Conservation (phyloP, 2,113 vertebrate species). For the Rhea americana region DNA sequence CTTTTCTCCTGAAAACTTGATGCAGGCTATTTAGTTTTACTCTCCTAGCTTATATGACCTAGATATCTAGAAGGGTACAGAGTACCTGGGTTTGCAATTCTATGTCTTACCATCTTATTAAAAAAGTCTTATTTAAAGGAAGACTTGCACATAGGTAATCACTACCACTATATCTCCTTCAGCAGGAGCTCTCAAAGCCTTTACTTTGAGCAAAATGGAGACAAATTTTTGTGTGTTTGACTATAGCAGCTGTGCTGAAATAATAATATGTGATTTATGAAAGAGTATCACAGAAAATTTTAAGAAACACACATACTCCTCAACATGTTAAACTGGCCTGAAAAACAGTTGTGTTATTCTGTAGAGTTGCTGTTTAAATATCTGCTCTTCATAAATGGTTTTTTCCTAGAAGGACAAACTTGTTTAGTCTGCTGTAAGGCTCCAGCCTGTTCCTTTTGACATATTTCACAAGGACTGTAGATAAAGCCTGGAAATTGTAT, state of each 20-base stretch:
- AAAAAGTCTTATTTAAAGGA: neutral
- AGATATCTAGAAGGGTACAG: neutral
- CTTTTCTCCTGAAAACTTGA: neutral
- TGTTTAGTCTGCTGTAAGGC: neutral
- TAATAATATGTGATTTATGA: conserved; percentile 33
- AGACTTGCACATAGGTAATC: neutral
- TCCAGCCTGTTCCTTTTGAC: neutral
- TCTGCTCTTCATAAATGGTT: neutral
- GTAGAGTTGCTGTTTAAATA: neutral
- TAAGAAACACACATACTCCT: neutral
- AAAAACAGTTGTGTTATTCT: neutral
- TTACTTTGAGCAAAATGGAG: neutral
- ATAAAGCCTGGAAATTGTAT: neutral
- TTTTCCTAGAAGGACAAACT: neutral
- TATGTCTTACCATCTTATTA: neutral
- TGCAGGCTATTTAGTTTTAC: neutral
- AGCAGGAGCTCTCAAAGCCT: conserved; percentile 10
- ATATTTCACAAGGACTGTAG: neutral
- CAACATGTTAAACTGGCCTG: neutral
- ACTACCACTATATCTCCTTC: neutral
- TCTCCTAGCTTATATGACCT: neutral
- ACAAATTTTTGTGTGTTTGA: neutral
- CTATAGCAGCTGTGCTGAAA: neutral
- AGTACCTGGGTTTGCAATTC: neutral
- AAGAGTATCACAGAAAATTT: conserved; percentile 13